These are phyloP conservation scores for Papilio protenor DNA, from an alignment of 2,888 invertebrate species.

Conservation along the genomic window DNA sequence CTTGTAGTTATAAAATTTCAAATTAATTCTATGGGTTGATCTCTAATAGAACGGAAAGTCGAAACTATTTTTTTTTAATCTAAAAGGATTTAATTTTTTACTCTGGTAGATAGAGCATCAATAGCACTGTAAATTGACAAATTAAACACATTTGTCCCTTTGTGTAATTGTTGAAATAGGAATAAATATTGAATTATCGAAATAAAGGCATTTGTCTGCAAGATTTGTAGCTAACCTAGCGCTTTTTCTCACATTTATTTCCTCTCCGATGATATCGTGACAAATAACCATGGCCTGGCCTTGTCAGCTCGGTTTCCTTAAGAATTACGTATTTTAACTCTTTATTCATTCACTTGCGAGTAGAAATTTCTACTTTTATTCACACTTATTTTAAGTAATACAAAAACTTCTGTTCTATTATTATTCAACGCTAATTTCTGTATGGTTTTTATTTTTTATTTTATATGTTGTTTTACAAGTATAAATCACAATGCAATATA, in stretches of 20 bases:
- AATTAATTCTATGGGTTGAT: no score
- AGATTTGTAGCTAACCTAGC: neutral
- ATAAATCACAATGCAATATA: neutral
- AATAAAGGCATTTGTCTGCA: neutral
- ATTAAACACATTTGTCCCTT: no score
- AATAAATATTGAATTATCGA: neutral
- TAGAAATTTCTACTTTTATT: neutral
- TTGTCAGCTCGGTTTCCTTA: neutral
- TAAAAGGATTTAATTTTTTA: no score
- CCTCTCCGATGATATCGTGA: neutral
- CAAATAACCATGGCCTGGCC: conserved; percentile 19
- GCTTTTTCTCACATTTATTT: neutral
- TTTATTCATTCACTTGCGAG: neutral
- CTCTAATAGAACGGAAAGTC: no score
- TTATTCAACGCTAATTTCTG: neutral
- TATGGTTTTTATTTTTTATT: neutral
- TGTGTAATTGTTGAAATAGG: neutral
- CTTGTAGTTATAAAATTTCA: no score
- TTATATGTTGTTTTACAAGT: neutral
- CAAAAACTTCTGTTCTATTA: neutral
- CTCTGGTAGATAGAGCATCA: no score
- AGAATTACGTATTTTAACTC: conserved; percentile 3
- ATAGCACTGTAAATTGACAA: no score
- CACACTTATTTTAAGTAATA: neutral
- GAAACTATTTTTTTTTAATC: no score